A percentile compares a stretch with the other conserved stretches of the same genome.
phyloP scores from a whole-genome alignment of 2,888 invertebrate species.

The Drosophila testacea region DNA sequence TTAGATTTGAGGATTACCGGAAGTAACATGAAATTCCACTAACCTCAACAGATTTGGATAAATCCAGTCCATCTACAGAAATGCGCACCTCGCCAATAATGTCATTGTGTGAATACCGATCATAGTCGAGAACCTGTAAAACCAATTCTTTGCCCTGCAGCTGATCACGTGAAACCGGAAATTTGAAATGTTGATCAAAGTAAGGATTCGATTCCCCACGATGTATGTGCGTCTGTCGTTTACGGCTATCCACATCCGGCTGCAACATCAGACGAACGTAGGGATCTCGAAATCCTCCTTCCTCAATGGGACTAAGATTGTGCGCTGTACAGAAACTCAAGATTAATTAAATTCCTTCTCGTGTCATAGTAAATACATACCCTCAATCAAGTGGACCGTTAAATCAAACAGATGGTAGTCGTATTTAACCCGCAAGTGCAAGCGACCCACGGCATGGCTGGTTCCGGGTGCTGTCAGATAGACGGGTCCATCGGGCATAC shows the following conservation, averaged over 20 bases:
- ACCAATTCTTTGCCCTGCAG: constrained; percentile 91
- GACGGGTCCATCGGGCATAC: constrained; percentile 91
- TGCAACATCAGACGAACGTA: constrained; percentile 92
- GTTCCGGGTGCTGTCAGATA: constrained; percentile 88
- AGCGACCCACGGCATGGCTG: constrained; percentile 91
- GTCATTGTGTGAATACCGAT: constrained; percentile 93
- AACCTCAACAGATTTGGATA: constrained; percentile 86
- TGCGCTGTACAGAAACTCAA: constrained; percentile 87
- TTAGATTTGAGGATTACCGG: not conserved
- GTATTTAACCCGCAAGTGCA: constrained; percentile 94
- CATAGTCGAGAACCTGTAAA: constrained; percentile 85
- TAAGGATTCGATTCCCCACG: constrained; percentile 94
- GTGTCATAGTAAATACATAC: constrained; percentile 83
- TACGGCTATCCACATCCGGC: constrained; percentile 94
- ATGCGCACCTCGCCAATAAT: constrained; percentile 94
- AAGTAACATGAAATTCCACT: not conserved
- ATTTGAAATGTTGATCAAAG: constrained; percentile 96
- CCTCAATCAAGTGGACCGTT: constrained; percentile 96
- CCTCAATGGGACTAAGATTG: constrained; percentile 92
- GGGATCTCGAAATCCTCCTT: constrained; percentile 95
- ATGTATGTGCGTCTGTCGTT: constrained; percentile 93
- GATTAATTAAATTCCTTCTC: too few species aligned
- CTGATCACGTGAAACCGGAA: constrained; percentile 95
- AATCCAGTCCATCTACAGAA: constrained; percentile 91
- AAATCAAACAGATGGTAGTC: constrained; percentile 96